Conservation (phyloP, 2,113 vertebrate genomes). For the Dasyurus viverrinus region DNA sequence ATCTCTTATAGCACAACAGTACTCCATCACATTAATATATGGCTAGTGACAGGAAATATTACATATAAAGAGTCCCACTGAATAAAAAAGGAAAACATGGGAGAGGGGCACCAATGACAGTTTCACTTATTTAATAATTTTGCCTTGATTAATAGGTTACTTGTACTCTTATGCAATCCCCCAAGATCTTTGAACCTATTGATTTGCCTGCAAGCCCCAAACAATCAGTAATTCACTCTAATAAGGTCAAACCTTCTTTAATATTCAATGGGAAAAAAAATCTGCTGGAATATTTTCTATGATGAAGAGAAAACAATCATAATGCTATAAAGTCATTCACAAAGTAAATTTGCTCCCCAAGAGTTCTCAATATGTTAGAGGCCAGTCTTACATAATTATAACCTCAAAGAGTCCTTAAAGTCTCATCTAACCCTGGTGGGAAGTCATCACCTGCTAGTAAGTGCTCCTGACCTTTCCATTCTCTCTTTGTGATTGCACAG, state of each 20-base stretch:
- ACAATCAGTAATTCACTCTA: neutral
- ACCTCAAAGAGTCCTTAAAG: neutral
- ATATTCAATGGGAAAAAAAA: neutral
- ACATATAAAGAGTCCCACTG: too few relatives aligned
- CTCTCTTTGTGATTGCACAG: neutral
- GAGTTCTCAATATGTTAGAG: neutral
- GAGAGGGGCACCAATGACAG: neutral
- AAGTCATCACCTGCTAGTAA: neutral
- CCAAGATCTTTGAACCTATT: slow-evolving; percentile 27
- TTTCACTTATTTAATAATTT: slow-evolving; percentile 25
- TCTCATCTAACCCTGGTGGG: neutral
- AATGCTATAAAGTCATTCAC: fast-evolving
- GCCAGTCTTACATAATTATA: neutral
- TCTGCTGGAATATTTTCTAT: neutral
- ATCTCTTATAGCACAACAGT: neutral
- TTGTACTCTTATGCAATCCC: neutral
- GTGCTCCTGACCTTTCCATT: neutral
- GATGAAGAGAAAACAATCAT: neutral
- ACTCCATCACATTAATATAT: neutral
- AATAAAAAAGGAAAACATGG: neutral
- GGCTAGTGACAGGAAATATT: neutral
- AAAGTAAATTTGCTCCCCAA: neutral
- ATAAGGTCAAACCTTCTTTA: neutral
- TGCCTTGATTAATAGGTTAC: neutral
- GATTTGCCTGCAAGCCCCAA: neutral